These are phyloP conservation scores for Aplocera efformata DNA, from an alignment of 2,888 invertebrate species.

Conservation along the genomic window DNA sequence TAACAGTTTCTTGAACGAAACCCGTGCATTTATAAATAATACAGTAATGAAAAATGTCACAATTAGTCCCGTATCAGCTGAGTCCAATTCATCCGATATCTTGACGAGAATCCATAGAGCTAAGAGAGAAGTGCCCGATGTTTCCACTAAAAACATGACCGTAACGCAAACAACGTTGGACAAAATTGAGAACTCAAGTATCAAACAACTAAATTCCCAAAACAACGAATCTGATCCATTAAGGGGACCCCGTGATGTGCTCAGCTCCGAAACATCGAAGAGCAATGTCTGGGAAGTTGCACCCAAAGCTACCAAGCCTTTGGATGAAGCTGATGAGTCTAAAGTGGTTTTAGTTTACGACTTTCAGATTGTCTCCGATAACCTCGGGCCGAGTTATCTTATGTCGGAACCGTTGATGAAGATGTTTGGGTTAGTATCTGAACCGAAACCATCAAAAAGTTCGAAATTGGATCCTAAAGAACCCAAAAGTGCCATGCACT, in stretches of 20 bases:
- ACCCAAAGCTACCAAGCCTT: conserved; percentile 2
- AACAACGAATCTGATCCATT: neutral
- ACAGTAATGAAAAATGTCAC: too few species aligned
- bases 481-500: conserved; percentile 24
- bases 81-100: too few species aligned
- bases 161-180: neutral
- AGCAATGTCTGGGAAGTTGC: neutral
- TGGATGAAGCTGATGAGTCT: conserved; percentile 34
- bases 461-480: too few species aligned
- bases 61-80: too few species aligned
- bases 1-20: too few species aligned
- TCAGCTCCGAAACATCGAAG: conserved; percentile 2
- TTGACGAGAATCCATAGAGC: conserved; percentile 44
- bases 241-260: too few species aligned
- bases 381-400: conserved; percentile 33
- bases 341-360: conserved; percentile 51
- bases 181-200: too few species aligned
- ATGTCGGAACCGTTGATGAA: conserved; percentile 30
- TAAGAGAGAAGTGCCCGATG: conserved; percentile 39
- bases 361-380: conserved; percentile 41
- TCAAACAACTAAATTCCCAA: neutral
- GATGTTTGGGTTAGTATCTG: conserved; percentile 11
- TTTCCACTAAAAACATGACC: neutral
- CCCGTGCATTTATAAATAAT: too few species aligned
- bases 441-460: too few species aligned